Conservation (phyloP, 2,113 vertebrate species). For the Cairina moschata region DNA sequence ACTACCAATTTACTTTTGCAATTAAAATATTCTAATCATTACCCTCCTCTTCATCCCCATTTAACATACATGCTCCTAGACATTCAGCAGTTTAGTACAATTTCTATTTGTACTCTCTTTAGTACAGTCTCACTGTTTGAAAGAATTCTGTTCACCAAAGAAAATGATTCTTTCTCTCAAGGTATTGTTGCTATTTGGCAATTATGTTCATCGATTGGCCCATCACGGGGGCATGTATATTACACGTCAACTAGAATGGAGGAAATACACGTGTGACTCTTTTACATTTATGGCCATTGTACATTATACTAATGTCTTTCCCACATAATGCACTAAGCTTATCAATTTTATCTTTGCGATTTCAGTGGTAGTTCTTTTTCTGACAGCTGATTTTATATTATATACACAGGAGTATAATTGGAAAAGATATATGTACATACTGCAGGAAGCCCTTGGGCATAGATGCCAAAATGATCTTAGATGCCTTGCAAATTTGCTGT, state of each 20-base stretch:
- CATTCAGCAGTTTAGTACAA: neutral
- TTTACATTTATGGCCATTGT: neutral
- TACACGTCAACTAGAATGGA: neutral
- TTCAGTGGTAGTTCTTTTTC: slow-evolving; percentile 35
- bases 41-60: neutral
- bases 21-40: neutral
- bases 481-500: slow-evolving; percentile 91
- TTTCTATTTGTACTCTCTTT: neutral
- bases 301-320: neutral
- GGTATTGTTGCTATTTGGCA: neutral
- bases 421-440: slow-evolving; percentile 90
- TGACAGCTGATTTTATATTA: slow-evolving; percentile 65
- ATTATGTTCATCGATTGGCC: neutral
- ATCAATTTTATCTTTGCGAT: slow-evolving; percentile 14
- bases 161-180: neutral
- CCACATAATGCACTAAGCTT: neutral
- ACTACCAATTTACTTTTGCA: neutral
- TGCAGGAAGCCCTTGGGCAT: slow-evolving; percentile 88
- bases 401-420: slow-evolving; percentile 81
- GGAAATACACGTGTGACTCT: neutral
- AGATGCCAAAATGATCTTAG: slow-evolving; percentile 93
- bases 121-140: neutral
- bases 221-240: neutral
- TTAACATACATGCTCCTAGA: neutral
- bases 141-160: neutral